Evolutionary conservation across 2,888 invertebrate species (phyloP).

Genomic region (Dione vanillae): DNA sequence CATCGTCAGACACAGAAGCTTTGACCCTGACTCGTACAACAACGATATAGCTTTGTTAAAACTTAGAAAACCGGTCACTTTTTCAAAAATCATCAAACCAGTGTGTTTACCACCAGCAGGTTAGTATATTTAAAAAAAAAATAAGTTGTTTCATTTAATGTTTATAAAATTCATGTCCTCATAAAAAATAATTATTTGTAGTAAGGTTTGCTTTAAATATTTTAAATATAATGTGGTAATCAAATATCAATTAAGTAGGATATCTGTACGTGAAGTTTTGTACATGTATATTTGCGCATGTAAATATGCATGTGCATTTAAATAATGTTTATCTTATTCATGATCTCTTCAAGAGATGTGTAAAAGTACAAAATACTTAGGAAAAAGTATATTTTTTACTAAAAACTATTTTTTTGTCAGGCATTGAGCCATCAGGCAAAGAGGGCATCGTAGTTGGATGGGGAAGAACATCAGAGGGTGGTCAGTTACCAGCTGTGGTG

Average conservation of each 20-base stretch:
- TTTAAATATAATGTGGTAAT: no score
- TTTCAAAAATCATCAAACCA: constrained; percentile 90
- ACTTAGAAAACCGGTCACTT: constrained; percentile 90
- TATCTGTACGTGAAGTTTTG: no score
- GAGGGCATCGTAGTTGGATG: constrained; percentile 93
- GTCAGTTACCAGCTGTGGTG: constrained; percentile 90
- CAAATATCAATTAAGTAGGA: no score
- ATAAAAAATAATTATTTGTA: no score
- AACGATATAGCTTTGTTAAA: constrained; percentile 93
- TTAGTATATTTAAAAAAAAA: constrained; percentile 51
- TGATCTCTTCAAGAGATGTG: no score
- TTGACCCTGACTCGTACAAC: constrained; percentile 93
- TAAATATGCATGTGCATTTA: no score
- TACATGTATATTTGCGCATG: no score
- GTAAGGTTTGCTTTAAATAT: no score
- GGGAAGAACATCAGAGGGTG: constrained; percentile 93
- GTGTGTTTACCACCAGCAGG: constrained; percentile 90
- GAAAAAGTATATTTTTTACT: not conserved
- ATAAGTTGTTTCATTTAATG: no score
- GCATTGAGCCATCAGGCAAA: constrained; percentile 87
- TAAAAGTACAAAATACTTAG: no score
- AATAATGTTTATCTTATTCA: no score
- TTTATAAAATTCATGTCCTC: no score
- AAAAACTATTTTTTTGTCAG: constrained; percentile 59
- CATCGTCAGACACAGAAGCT: constrained; percentile 91